A percentile compares a stretch with the other conserved stretches of the same genome.
Evolutionary conservation across 2,888 invertebrate genomes (phyloP).

Genomic region (Agrenia bidenticulata): DNA sequence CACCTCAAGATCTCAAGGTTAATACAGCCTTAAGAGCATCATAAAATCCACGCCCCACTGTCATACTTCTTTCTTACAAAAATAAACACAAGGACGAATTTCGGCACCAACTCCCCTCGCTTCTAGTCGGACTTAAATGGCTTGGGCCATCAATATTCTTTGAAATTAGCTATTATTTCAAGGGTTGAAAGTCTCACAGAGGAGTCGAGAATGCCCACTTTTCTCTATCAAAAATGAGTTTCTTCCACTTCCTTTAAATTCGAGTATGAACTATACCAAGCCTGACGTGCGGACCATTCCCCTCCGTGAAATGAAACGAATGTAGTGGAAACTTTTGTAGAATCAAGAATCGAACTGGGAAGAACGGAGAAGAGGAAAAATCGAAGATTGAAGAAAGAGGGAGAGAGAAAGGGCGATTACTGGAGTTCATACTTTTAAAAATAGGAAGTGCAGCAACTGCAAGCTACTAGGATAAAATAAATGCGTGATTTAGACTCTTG

Average conservation of each 20-base stretch:
- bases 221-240: conserved; percentile 2
- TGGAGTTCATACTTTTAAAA: not conserved
- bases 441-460: conserved; percentile 6
- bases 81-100: no score
- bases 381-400: not conserved
- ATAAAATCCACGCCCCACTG: no score
- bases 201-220: not conserved
- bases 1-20: no score
- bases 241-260: not conserved
- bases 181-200: not conserved
- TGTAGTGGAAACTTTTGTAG: conserved; percentile 18
- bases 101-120: no score
- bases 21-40: no score
- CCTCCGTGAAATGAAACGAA: conserved; percentile 13
- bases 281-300: not conserved
- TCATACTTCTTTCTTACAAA: no score
- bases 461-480: not conserved
- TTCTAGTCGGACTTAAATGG: no score
- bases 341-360: conserved; percentile 7
- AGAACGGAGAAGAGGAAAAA: not conserved
- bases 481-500: conserved; percentile 22
- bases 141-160: no score
- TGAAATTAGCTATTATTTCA: conserved; percentile 13
- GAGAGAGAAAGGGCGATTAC: not conserved
- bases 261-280: not conserved